Evolutionary conservation across 2,797 vertebrate species (phyloP).

Genomic region (Lacerta agilis): DNA sequence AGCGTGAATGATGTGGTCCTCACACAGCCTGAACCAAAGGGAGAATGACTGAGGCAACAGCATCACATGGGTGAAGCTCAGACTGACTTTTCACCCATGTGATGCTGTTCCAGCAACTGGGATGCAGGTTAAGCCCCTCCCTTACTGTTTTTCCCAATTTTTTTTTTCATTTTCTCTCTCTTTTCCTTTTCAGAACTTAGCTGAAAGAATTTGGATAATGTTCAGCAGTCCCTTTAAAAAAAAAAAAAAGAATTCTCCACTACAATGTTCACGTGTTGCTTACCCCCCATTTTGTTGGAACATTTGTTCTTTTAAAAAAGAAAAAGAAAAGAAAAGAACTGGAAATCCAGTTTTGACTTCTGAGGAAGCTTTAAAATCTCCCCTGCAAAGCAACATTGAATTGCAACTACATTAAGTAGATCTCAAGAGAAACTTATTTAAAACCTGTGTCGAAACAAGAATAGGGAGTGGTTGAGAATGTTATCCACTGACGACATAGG

Average conservation of each 20-base stretch:
- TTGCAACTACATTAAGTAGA: neutral
- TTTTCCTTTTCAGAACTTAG: constrained; percentile 49
- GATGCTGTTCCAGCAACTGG: constrained; percentile 73
- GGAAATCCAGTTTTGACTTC: neutral
- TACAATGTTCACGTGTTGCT: constrained; percentile 2
- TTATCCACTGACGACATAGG: neutral
- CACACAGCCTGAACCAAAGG: constrained; percentile 71
- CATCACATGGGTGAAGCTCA: constrained; percentile 76
- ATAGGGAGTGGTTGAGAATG: constrained; percentile 55
- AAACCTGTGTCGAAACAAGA: constrained; percentile 61
- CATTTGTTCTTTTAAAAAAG: neutral
- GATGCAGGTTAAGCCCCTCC: constrained; percentile 75
- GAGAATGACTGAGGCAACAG: constrained; percentile 72
- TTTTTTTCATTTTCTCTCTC: constrained; percentile 57
- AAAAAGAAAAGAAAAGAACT: constrained; percentile 37
- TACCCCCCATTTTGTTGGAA: constrained; percentile 41
- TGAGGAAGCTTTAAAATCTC: constrained; percentile 30
- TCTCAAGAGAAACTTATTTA: constrained; percentile 47
- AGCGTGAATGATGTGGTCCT: constrained; percentile 64
- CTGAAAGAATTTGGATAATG: constrained; percentile 13
- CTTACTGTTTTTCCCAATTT: constrained; percentile 67
- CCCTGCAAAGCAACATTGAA: constrained; percentile 31
- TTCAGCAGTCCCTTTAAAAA: constrained; percentile 27
- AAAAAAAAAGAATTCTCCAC: neutral
- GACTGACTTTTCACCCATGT: constrained; percentile 74